phyloP scores from a whole-genome alignment of 2,113 vertebrate genomes.

The Salvator merianae region DNA sequence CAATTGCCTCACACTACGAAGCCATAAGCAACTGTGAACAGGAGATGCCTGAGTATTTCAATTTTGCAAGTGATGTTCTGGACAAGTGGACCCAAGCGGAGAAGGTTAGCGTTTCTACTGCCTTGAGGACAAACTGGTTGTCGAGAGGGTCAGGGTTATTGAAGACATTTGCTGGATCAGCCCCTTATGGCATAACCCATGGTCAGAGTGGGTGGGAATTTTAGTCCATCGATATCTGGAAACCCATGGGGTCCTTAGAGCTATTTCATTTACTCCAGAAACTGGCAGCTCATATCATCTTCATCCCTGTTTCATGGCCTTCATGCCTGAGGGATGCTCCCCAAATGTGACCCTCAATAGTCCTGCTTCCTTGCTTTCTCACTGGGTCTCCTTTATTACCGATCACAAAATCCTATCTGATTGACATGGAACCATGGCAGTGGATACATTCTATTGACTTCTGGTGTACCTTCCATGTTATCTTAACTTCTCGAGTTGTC shows the following conservation, averaged over 20 bases:
- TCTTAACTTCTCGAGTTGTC: neutral
- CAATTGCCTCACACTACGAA: constrained; percentile 73
- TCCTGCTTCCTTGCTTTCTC: neutral
- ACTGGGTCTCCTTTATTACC: neutral
- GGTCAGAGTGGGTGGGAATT: neutral
- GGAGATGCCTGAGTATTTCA: constrained; percentile 77
- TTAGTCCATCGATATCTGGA: neutral
- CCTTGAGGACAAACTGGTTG: neutral
- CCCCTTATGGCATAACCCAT: too few species aligned
- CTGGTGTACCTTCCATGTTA: neutral
- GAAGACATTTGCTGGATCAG: too few species aligned
- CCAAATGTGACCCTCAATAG: too few species aligned
- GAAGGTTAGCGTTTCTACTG: constrained; percentile 68
- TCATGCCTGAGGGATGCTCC: too few species aligned
- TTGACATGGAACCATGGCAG: too few species aligned
- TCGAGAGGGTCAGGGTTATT: neutral
- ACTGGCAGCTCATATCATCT: too few species aligned
- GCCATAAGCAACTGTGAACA: constrained; percentile 61
- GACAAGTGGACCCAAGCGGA: constrained; percentile 77
- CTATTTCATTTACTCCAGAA: too few species aligned
- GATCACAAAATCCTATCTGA: neutral
- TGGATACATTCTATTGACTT: too few species aligned
- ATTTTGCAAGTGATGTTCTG: constrained; percentile 81
- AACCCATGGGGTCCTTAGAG: neutral
- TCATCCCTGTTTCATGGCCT: too few species aligned